These are phyloP conservation scores for Drosophila nigromelanica DNA, from an alignment of 1,140 invertebrate species.

Conservation along the genomic window DNA sequence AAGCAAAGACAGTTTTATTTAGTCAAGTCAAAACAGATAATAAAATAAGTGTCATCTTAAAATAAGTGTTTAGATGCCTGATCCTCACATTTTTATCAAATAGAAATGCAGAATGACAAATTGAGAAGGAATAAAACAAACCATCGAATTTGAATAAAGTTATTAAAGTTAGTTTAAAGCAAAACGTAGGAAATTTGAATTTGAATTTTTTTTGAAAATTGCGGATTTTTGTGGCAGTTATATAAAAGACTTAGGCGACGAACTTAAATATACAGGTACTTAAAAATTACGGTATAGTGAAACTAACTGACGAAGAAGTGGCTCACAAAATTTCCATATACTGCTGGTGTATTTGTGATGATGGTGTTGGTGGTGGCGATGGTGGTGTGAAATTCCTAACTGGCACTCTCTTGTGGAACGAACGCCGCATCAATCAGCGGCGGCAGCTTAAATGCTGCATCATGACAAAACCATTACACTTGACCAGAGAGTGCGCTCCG, in stretches of 20 bases:
- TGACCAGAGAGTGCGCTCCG: constrained; percentile 56
- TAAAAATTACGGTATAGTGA: constrained; percentile 24
- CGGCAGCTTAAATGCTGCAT: constrained; percentile 81
- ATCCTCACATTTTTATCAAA: no score
- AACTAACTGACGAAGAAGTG: constrained; percentile 56
- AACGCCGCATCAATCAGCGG: constrained; percentile 75
- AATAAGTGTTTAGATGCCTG: no score
- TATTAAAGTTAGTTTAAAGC: no score
- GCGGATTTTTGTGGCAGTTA: constrained; percentile 4
- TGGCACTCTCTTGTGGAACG: constrained; percentile 67
- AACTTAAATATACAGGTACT: constrained; percentile 35
- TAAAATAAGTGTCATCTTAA: no score
- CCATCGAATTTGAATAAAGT: no score
- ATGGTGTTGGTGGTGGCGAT: constrained; percentile 1
- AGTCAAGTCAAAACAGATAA: no score
- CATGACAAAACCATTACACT: constrained; percentile 82
- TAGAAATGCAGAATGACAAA: no score
- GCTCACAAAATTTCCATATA: constrained; percentile 65
- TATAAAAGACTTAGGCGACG: constrained; percentile 53
- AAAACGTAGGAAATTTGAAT: no score
- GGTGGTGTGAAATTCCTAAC: constrained; percentile 77
- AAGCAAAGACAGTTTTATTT: no score
- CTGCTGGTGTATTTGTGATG: constrained; percentile 13
- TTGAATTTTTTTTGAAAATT: no score
- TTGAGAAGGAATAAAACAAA: no score